Evolutionary conservation across 2,888 invertebrate genomes (phyloP).

Genomic region (Bombyx huttoni): DNA sequence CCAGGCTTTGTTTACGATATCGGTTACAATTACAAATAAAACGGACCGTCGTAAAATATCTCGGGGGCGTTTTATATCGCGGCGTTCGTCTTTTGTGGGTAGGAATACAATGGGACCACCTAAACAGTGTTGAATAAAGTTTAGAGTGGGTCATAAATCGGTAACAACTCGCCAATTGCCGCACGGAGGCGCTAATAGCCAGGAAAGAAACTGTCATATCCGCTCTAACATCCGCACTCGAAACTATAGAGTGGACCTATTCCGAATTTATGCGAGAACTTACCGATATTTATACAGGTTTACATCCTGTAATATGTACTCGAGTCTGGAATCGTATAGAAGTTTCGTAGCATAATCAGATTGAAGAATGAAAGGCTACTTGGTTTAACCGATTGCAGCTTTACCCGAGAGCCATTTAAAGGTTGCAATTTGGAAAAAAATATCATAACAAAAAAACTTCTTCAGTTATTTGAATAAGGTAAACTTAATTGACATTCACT

Average conservation of each 20-base stretch:
- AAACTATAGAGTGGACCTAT: slow-evolving; percentile 30
- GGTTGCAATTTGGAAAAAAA: too few relatives aligned
- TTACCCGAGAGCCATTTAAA: too few relatives aligned
- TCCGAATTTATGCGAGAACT: slow-evolving; percentile 13
- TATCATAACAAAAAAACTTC: too few relatives aligned
- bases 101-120: slow-evolving; percentile 67
- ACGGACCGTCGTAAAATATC: slow-evolving; percentile 44
- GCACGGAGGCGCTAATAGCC: slow-evolving; percentile 65
- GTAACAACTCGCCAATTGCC: slow-evolving; percentile 67
- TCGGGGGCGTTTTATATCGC: slow-evolving; percentile 40
- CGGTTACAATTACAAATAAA: slow-evolving; percentile 38
- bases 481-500: too few relatives aligned
- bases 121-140: slow-evolving; percentile 58
- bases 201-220: slow-evolving; percentile 52
- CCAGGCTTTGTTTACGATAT: slow-evolving; percentile 35
- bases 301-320: slow-evolving; percentile 2
- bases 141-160: slow-evolving; percentile 65
- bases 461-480: too few relatives aligned
- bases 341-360: too few relatives aligned
- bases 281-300: slow-evolving; percentile 1
- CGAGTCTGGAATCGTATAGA: too few relatives aligned
- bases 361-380: too few relatives aligned
- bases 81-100: slow-evolving; percentile 23
- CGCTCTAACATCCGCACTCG: slow-evolving; percentile 67
- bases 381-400: too few relatives aligned